Conservation (phyloP, 2,888 invertebrate genomes). For the Microplitis manilae region DNA sequence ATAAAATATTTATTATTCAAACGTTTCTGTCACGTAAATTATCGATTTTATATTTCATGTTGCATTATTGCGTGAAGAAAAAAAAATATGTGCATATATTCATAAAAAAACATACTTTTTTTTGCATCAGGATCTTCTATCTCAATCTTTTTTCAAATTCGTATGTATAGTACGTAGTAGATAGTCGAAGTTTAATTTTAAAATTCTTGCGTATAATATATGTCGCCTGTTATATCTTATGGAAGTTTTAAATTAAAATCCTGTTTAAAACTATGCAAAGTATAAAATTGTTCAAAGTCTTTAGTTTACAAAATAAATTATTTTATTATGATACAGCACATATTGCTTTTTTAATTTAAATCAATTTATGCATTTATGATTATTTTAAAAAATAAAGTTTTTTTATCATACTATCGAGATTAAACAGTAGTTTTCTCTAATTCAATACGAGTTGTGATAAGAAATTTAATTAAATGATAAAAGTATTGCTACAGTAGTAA, state of each 20-base stretch:
- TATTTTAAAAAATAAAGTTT: neutral
- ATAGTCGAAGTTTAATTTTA: neutral
- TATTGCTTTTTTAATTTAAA: neutral
- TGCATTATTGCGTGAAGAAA: neutral
- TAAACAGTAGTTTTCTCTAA: neutral
- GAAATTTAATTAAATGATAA: neutral
- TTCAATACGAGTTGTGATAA: constrained; percentile 1
- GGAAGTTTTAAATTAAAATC: neutral
- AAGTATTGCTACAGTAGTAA: constrained; percentile 1
- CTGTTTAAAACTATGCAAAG: neutral
- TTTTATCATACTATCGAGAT: neutral
- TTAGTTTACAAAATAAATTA: neutral
- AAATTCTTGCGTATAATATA: neutral
- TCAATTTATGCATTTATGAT: neutral
- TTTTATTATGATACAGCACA: neutral
- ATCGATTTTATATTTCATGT: neutral
- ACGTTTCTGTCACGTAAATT: neutral
- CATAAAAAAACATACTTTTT: too few species aligned
- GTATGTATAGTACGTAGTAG: neutral
- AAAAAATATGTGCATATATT: too few species aligned
- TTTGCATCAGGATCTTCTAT: neutral
- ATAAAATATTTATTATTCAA: neutral
- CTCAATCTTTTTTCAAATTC: neutral
- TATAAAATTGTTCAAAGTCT: neutral
- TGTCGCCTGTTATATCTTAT: neutral